phyloP scores from a whole-genome alignment of 2,113 vertebrate species.

The Brachionichthys hirsutus region DNA sequence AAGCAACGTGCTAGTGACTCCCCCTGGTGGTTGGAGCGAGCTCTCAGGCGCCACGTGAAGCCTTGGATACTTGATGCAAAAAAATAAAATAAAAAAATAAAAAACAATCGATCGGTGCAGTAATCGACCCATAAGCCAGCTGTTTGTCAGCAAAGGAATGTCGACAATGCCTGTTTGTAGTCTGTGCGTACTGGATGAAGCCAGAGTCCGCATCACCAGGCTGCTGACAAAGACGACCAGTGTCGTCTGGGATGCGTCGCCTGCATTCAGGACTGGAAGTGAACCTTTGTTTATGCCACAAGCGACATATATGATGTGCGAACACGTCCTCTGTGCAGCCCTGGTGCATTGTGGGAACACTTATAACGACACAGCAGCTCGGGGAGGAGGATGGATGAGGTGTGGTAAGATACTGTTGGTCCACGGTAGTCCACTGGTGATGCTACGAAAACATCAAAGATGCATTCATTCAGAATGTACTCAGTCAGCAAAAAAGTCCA shows the following conservation, averaged over 20 bases:
- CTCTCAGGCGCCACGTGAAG: no score
- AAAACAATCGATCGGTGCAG: no score
- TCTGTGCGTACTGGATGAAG: no score
- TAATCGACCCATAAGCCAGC: neutral
- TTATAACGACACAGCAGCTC: neutral
- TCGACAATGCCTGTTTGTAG: no score
- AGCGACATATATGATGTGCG: conserved; percentile 3
- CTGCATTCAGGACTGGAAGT: conserved; percentile 2
- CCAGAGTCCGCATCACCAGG: no score
- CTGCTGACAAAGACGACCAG: conserved; percentile 1
- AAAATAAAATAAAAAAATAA: no score
- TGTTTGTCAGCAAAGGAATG: conserved; percentile 21
- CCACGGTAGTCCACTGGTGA: no score
- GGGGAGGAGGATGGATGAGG: neutral
- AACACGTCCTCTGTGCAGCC: neutral
- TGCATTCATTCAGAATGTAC: no score
- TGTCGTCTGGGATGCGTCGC: neutral
- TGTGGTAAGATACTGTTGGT: no score
- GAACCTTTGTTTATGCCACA: conserved; percentile 39
- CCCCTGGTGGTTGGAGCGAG: conserved; percentile 45
- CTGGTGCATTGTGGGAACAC: conserved; percentile 23
- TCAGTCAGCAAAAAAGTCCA: no score
- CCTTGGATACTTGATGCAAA: no score
- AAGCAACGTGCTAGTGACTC: conserved; percentile 14
- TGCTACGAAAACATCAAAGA: no score